Conservation (phyloP, 2,797 vertebrate species). For the Distichodus sexfasciatus region DNA sequence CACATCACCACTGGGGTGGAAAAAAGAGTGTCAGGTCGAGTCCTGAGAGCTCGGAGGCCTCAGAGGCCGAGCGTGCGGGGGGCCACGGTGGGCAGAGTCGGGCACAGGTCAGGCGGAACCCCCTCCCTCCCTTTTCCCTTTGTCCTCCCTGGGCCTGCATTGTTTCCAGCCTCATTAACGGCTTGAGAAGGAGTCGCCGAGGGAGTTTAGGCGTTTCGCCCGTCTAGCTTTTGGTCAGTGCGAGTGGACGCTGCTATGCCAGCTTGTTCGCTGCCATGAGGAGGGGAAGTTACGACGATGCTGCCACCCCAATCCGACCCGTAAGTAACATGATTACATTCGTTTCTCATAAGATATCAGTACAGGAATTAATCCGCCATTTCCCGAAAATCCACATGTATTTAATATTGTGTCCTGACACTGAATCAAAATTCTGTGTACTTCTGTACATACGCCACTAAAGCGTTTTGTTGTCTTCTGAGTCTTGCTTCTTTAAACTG, state of each 20-base stretch:
- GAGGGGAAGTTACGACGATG: slow-evolving; percentile 71
- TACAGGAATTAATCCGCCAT: no score
- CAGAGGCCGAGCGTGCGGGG: no score
- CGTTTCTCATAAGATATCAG: not conserved
- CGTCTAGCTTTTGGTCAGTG: not conserved
- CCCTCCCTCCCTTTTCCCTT: slow-evolving; percentile 33
- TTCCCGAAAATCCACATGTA: no score
- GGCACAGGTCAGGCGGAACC: slow-evolving; percentile 55
- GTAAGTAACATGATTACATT: slow-evolving; percentile 68
- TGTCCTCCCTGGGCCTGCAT: slow-evolving; percentile 54
- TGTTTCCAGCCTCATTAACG: slow-evolving; percentile 72
- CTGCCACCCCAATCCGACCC: slow-evolving; percentile 57
- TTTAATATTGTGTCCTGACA: no score
- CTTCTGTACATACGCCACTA: no score
- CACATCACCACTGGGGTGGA: no score
- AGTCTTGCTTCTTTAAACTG: no score
- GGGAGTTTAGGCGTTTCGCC: slow-evolving; percentile 46
- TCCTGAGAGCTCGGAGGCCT: no score
- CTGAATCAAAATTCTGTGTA: no score
- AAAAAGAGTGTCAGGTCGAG: no score
- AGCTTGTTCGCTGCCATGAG: slow-evolving; percentile 48
- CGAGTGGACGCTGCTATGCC: not conserved
- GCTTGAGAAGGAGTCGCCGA: slow-evolving; percentile 43
- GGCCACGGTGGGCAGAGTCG: no score
- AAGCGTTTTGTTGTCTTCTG: no score